Base-by-base conservation (phyloP, 2,888 invertebrate species). In the Diarsia dahlii region DNA sequence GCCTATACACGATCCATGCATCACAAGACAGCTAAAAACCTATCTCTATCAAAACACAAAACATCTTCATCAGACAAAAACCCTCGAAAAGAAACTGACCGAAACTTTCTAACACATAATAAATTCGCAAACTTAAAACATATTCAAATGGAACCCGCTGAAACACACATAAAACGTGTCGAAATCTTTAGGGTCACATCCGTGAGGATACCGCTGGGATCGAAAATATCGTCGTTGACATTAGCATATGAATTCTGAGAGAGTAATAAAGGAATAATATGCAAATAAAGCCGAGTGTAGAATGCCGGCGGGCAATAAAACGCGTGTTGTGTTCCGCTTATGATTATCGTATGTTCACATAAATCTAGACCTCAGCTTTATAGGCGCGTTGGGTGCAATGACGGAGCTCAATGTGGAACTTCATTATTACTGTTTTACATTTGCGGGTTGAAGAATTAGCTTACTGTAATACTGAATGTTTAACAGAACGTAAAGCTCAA, bases 231-330 rank as follows among this genome's bases (percentile, higher is more conserved):
- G 89, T 86, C 87, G 87, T 87, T 83, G 89, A 89, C 90, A 95
- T 95, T 95, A 94, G 87, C 95, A 95, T 94, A 94, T 94, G 94
- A 95, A 95, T 95, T 94, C 94, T 89, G 91, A 89, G 91, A 90
- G 93, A 93, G 93, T 94, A 93, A 95, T 95, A 95, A 95, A 95
- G 92, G 94, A 93, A 95, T 95, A 95, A 95, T 95, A 95, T 95
- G 95, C 94, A 94, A 95, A 95, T 95, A 90, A 87, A 88, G 76
- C 79, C 60, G 90, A 89, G 89, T 88, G 89, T 90, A 85, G 89
- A 90, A 91, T 89, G 90, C 89, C 88, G 87, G 87, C 84, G 86
- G 84, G 88, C 88, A 89, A 89, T 92, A 91, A 91, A 91, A 89
- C 88, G 88, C 86, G 83, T 88, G 89, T 90, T 88, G 84, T 90